Evolutionary conservation across 2,797 vertebrate species (phyloP).

Genomic region (Anisognathus igniventris): DNA sequence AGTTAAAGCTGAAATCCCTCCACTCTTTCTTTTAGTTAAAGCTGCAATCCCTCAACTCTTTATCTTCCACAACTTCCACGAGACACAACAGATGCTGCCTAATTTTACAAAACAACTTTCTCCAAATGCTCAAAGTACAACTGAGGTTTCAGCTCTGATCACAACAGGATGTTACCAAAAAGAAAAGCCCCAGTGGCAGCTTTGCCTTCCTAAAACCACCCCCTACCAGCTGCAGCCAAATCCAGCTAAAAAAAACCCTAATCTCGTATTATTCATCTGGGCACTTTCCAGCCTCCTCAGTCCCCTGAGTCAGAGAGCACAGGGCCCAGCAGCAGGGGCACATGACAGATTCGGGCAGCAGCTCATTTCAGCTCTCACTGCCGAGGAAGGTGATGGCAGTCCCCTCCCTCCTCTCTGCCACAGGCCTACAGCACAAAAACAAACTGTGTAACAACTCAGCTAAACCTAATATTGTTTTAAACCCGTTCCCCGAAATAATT

Average conservation of each 20-base stretch:
- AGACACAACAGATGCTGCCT: background rate
- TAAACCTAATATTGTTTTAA: background rate
- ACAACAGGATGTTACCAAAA: accelerated
- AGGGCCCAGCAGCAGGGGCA: background rate
- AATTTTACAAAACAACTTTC: background rate
- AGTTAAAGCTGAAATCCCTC: background rate
- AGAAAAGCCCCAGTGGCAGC: background rate
- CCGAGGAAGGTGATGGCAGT: accelerated
- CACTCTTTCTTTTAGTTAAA: background rate
- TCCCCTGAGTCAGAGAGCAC: background rate
- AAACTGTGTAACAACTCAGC: background rate
- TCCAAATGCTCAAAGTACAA: background rate
- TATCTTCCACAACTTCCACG: background rate
- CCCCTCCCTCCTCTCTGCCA: background rate
- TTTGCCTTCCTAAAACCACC: background rate
- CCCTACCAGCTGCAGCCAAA: background rate
- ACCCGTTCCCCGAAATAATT: background rate
- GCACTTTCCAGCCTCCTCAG: background rate
- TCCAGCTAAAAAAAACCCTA: background rate
- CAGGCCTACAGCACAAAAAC: background rate
- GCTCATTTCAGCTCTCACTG: background rate
- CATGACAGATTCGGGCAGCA: background rate
- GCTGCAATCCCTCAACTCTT: background rate
- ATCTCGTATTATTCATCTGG: background rate
- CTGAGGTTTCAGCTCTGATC: background rate